Evolutionary conservation across 37 sponge, comb jelly and placozoan genomes (phyloP).

Genomic region (Theonella swinhoei): DNA sequence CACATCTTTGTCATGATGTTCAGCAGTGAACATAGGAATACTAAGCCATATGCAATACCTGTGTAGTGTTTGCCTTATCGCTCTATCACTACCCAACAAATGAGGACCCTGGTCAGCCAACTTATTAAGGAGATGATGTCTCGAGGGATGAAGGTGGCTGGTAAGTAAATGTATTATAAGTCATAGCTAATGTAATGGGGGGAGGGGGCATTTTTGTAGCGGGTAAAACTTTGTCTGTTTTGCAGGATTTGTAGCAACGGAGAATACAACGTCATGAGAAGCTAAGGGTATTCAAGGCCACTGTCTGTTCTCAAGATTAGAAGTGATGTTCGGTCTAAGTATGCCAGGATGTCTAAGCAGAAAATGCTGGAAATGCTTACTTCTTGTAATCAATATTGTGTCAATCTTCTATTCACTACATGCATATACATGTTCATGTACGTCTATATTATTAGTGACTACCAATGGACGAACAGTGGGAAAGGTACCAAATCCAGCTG

Average conservation of each 20-base stretch:
- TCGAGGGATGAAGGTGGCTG: slow-evolving; percentile 9
- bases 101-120: neutral
- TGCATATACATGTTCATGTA: too few species aligned
- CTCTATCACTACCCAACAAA: neutral
- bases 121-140: slow-evolving; percentile 4
- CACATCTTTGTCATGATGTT: slow-evolving; percentile 37
- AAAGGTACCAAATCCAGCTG: neutral
- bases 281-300: slow-evolving; percentile 8
- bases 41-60: slow-evolving; percentile 46
- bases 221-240: too few species aligned
- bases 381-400: neutral
- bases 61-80: slow-evolving; percentile 30
- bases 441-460: neutral
- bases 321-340: neutral
- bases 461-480: neutral
- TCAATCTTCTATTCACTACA: neutral
- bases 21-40: slow-evolving; percentile 9
- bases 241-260: slow-evolving; percentile 26
- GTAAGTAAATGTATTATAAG: neutral
- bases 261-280: slow-evolving; percentile 25
- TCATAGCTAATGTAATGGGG: too few species aligned
- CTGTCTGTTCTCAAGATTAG: slow-evolving; percentile 8
- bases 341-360: neutral
- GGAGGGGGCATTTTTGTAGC: too few species aligned
- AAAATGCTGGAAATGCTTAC: neutral